Base-by-base conservation (phyloP, 2,888 invertebrate genomes). In the Spicauda simplicius region DNA sequence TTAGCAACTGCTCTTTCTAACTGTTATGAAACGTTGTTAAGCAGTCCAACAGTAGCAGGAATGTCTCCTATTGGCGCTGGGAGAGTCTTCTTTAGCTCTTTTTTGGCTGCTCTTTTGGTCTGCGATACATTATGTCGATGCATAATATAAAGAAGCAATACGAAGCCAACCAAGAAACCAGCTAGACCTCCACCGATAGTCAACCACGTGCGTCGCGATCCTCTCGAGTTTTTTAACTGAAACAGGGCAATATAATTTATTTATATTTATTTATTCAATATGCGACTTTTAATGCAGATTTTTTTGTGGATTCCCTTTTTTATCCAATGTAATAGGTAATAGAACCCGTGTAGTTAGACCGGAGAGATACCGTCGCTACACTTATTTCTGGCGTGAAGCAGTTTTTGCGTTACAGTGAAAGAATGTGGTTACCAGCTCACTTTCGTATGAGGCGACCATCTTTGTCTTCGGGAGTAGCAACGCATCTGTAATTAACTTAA, bases 61-160 rank as follows among this genome's bases (percentile, higher is more conserved):
- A 75, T 84, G 64, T 90, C 91, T 12, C 76, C 74, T 52, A 80
- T 82, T n/a, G 74, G 70, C 0, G 74, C 60, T 0, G 85, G 81
- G 10, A 77, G 80, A 1, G 79, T 70, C 59, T 87, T 83, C 68
- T 85, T 84, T 12, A 83, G 68, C 69, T 86, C 45, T 45, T 45
- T 85, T 71, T 87, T 86, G 0, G 82, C 80, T 8, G 79, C 80
- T 45, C 81, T 84, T 69, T 88, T 92, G 0, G 88, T 91, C 70
- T 87, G 88, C 6, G 88, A 82, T 14, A 93, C 93, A 74, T 94
- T 94, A 74, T 89, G 85, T 19, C 91, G 82, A 68, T 94, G 94
- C 88, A 93, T 89, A 56, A 89, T 71, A 76, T 89, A 93, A n/a
- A 94, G 81, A 0, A 93, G 79, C 37, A 93, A 76, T 11, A 93